Base-by-base conservation (phyloP, 2,888 invertebrate species). In the Callinectes sapidus region DNA sequence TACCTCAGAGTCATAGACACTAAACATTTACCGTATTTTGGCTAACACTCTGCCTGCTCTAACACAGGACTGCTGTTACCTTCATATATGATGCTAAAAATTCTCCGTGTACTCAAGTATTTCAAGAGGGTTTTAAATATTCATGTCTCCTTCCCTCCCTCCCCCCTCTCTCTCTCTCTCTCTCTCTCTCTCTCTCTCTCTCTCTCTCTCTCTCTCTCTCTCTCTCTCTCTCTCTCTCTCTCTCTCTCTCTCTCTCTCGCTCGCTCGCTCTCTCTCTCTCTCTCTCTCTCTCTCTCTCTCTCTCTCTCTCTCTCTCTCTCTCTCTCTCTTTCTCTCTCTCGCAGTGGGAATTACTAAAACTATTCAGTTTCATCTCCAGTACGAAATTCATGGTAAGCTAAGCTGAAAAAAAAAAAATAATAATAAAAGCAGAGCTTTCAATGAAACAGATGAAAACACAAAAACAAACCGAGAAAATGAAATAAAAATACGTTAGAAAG, bases 291-390 rank as follows among this genome's bases (percentile, higher is more conserved):
- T 28, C 28, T 71, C 71, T 71, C 71, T 28, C n/a, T 10, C n/a
- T 28, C 71, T 71, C 71, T n/a, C 71, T n/a, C 71, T 71, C 61
- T 61, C 61, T 61, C 61, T 61, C 61, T 61, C 61, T 61, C 61
- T 48, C 48, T 48, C 48, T 48, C 48, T 48, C 48, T 48, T 10
- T 39, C 39, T 39, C 39, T 39, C 39, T 39, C 39, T 39, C 39
- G 2, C 39, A 42, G 42, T 2, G 42, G 42, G 42, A 42, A 42
- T 42, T 42, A 42, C 6, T 42, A 42, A 18, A 55, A 13, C 55
- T 55, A 18, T 14, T 2, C 18, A 48, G 48, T 10, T 48, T 10
- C 10, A 48, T 48, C 3, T 48, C 48, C 48, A 48, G 48, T 48
- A 48, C 3, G 48, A 48, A 48, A 48, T 48, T n/a, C n/a, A 48